Base-by-base conservation (phyloP, 2,113 vertebrate species). In the Trochalopteron elliotii region DNA sequence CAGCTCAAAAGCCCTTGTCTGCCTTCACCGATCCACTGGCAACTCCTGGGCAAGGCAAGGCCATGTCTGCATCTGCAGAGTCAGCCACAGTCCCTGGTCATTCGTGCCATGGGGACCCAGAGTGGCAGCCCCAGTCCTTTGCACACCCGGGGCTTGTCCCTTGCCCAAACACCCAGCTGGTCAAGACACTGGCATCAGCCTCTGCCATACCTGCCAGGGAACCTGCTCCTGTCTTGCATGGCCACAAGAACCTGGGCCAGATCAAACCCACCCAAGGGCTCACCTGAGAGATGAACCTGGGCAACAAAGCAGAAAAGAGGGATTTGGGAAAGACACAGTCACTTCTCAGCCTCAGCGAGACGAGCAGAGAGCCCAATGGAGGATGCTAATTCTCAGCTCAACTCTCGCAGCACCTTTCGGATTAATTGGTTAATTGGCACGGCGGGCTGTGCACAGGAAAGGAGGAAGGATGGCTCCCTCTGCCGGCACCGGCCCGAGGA, bases 391-490 rank as follows among this genome's bases (percentile, higher is more conserved):
- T 74, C 79, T 21, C n/a, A 35, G 52, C 75, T 88, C 82, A 21
- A 28, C 69, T 56, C 91, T 60, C 42, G 0, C 45, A 21, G 60
- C 69, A 87, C 75, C 87, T 71, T 25, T 49, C 68, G 3, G 64
- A 83, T 86, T 87, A 96, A 93, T 91, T 80, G 24, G 60, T 70
- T 96, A 96, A 96, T 96, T 96, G 83, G 45, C 76, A 5, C 5
- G 55, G 57, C 75, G 63, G 91, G 83, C 74, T 22, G 81, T 0
- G 84, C 86, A 7, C 2, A 22, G 1, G 45, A 95, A 93, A 45
- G 20, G 24, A 96, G 94, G 93, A 80, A 63, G 93, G 70, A 11
- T 37, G 85, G 96, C 96, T 97, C 96, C 96, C 96, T 96, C 96
- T 97, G 95, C 93, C 92, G 96, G 96, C 92, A 27, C 18, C 9